Percentiles rank a stretch among this genome's conserved stretches.
phyloP scores from a whole-genome alignment of 2,797 vertebrate genomes.

The Nyctibius grandis region DNA sequence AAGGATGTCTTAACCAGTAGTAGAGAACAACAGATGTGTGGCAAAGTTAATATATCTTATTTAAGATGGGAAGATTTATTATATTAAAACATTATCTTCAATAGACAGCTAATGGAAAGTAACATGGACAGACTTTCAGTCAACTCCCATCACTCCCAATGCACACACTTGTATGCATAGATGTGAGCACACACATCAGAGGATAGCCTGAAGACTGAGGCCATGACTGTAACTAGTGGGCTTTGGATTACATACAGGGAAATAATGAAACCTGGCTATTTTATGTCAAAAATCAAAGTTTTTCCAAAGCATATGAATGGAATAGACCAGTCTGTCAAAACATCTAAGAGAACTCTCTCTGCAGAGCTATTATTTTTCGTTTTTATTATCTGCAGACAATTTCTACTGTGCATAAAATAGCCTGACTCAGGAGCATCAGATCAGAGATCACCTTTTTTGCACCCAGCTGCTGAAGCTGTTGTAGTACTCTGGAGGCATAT shows the following conservation, averaged over 20 bases:
- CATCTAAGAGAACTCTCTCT: constrained; percentile 1
- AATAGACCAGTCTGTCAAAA: not conserved
- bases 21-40: not conserved
- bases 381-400: constrained; percentile 19
- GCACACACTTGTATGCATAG: rapidly evolving
- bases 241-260: not conserved
- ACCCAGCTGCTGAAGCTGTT: constrained; percentile 29
- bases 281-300: constrained; percentile 8
- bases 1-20: not conserved
- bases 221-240: not conserved
- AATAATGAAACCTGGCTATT: constrained; percentile 13
- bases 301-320: not conserved
- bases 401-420: constrained; percentile 1
- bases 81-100: not conserved
- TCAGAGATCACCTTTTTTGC: constrained; percentile 58
- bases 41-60: not conserved
- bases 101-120: not conserved
- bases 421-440: constrained; percentile 2
- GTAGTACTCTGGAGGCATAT: not conserved
- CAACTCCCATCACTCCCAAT: not conserved
- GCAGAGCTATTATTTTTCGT: constrained; percentile 33
- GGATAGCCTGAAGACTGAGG: not conserved
- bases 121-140: not conserved
- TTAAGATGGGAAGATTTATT: not conserved
- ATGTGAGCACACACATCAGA: not conserved